Evolutionary conservation across 2,888 invertebrate genomes (phyloP).

Genomic region (Erebia ligea): DNA sequence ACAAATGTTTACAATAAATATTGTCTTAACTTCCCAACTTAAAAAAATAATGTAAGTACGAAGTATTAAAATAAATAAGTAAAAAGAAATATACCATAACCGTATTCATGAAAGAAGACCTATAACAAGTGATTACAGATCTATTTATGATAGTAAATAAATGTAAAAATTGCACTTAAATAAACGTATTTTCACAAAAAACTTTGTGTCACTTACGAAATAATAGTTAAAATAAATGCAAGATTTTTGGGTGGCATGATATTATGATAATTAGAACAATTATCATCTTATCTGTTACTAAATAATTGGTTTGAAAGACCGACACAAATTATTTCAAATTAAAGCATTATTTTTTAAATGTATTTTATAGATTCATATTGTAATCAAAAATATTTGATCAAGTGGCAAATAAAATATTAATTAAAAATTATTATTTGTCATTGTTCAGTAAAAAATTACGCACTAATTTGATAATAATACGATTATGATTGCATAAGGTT

Average conservation of each 20-base stretch:
- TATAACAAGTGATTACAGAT: slow-evolving; percentile 41
- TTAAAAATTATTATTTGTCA: too few relatives aligned
- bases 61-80: slow-evolving; percentile 46
- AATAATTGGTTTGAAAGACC: slow-evolving; percentile 36
- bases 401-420: too few relatives aligned
- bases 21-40: slow-evolving; percentile 46
- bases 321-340: slow-evolving; percentile 6
- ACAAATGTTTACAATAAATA: slow-evolving; percentile 43
- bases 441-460: too few relatives aligned
- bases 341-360: background rate
- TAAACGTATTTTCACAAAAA: slow-evolving; percentile 60
- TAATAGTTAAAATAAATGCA: slow-evolving; percentile 74
- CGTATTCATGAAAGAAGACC: slow-evolving; percentile 46
- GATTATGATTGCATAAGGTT: background rate
- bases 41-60: slow-evolving; percentile 43
- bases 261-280: slow-evolving; percentile 36
- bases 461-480: too few relatives aligned
- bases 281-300: slow-evolving; percentile 26
- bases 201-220: slow-evolving; percentile 57
- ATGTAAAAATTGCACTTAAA: slow-evolving; percentile 72
- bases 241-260: slow-evolving; percentile 76
- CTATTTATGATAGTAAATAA: slow-evolving; percentile 48
- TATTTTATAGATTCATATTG: too few relatives aligned
- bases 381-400: too few relatives aligned
- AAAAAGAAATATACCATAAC: slow-evolving; percentile 62